Base-by-base conservation (phyloP, 2,797 vertebrate genomes). In the Schizothorax lantsangensis region DNA sequence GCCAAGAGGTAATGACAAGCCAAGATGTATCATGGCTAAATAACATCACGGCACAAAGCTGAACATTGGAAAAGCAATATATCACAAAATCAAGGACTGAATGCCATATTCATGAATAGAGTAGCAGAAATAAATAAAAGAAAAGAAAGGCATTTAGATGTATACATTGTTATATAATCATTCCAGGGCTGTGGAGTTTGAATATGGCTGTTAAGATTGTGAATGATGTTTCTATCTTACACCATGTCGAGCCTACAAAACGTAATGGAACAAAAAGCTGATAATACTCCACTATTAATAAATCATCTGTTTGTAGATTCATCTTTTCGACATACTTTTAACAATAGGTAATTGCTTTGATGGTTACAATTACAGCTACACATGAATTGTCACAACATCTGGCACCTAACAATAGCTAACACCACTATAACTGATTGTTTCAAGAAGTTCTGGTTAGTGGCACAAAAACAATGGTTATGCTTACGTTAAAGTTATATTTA, bases 1-100 rank as follows among this genome's bases (percentile, higher is more conserved):
- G 92, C 91, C 92, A 87, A 92, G 86, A 91, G 86, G 91, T 91
- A 91, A 30, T 71, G 66, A 49, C 62, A 23, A 59, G 57, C 23
- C 64, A 68, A 36, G 64, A 66, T 17, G 15, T 36, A 17, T 36
- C 64, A 59, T 91, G 88, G 89, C 88, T 43, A 87, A 68, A 62
- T 11, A 86, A 90, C 40, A 85, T 40, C 30, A 86, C 86, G 82
- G 89, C 86, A 90, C 79, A 77, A 89, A 83, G 84, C 87, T 88
- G 84, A 81, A 82, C 73, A 75, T 47, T 45, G 71, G 78, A 74
- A 45, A 84, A 84, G 49, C 40, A n/a, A 81, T 91, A 89, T 89
- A 92, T 90, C 90, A 90, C 89, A 33, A 43, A 59, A 82, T 75
- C 23, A 68, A 80, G 49, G 75, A 84, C 81, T 80, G 88, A 85